Base-by-base conservation (phyloP, 2,113 vertebrate genomes). In the Pagrus major region DNA sequence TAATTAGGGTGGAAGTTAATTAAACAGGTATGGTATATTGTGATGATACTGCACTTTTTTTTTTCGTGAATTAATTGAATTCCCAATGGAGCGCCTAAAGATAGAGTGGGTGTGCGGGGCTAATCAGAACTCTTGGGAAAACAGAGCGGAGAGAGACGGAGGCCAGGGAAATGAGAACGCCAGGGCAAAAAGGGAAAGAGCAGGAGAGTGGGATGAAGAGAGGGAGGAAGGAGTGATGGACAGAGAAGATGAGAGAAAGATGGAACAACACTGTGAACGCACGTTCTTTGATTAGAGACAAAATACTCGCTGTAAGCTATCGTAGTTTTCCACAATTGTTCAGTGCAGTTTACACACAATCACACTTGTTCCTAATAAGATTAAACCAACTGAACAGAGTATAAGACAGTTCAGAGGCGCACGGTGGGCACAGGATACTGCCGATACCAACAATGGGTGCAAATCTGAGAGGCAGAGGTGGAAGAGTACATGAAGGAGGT, bases 101-200 rank as follows among this genome's bases (percentile, higher is more conserved):
- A 91, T 93, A 93, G 93, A 88, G 80, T 70, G 83, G 86, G 79
- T 88, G 87, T 84, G 80, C 73, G 59, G 81, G n/a, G 84, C 88
- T 94, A 95, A 95, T 94, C 91, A 91, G 85, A 93, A 89, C 94
- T 91, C 93, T 44, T 80, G 93, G 89, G 94, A 86, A 86, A 89
- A 89, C 68, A 86, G 79, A 83, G 84, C 25, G 9, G 37, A 70
- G 79, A 82, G 78, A 90, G 71, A 89, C 61, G 25, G 51, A 88
- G 85, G 78, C 82, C 74, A 63, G 81, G 73, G 80, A 86, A 88
- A 87, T 67, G 54, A 76, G 87, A 85, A 85, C 29, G 51, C 37
- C 74, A 35, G 66, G 33, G 72, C 64, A 54, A 51, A 81, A 80
- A 85, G 72, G n/a, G 7, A 14, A 33, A 66, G 52, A 39, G 78